Base-by-base conservation (phyloP, 1,140 invertebrate genomes). In the Yoshiicerus persimilis region DNA sequence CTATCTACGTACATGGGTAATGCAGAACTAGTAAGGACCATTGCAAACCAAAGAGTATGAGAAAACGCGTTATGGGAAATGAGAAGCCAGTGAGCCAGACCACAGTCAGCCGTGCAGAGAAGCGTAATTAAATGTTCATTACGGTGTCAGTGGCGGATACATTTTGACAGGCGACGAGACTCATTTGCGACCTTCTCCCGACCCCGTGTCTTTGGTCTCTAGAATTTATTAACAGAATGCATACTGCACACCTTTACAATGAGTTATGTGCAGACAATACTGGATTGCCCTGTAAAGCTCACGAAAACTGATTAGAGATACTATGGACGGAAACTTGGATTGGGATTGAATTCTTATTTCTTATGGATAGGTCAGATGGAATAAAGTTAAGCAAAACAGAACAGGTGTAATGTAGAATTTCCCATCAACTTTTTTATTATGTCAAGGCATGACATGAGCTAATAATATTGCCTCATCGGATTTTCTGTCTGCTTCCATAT, bases 161-260 rank as follows among this genome's bases (percentile, higher is more conserved):
- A 38, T 80, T 34, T 80, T 80, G 75, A 80, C 75, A 80, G 34
- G 20, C 75, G 75, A 38, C 34, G 75, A 36, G 32, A 80, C 75
- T 77, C 70, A 80, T 80, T 80, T 80, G 75, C 75, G 75, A 80
- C 75, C 75, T 80, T 34, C 32, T 80, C 16, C n/a, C 75, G 66
- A 36, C 75, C 34, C 75, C 32, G 32, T 80, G 27, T 34, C 30
- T 10, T 80, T 9, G 13, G 0, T 10, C 0, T n/a, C 25, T 25
- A 56, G 47, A 56, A 56, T 56, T 41, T n/a, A n/a, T n/a, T n/a
- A n/a, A 41, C 16, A 41, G 41, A 47, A 56, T 56, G 16, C 47
- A n/a, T 56, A 56, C 20, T 16, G 4, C 47, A 56, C 64, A 41
- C 41, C 41, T 16, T 47, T 47, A 20, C 11, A 47, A 47, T 47